phyloP scores from a whole-genome alignment of 2,888 invertebrate genomes.

The Amblyteles armatorius region DNA sequence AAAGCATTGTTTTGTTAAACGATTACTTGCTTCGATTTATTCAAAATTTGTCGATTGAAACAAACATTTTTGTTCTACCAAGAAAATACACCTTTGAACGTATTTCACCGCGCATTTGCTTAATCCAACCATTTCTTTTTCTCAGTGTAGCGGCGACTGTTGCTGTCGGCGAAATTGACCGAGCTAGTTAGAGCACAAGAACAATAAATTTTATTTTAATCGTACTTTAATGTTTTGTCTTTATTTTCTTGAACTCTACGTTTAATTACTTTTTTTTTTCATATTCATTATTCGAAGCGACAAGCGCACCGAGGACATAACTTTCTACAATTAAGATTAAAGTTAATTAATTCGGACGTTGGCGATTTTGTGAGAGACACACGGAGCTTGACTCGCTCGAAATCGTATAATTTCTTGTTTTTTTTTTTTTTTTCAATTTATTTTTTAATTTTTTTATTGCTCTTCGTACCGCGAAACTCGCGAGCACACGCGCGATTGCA shows the following conservation, averaged over 20 bases:
- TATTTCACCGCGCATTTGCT: no score
- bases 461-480: conserved; percentile 28
- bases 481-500: conserved; percentile 63
- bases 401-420: conserved; percentile 35
- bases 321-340: conserved; percentile 38
- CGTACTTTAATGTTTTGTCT: neutral
- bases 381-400: conserved; percentile 14
- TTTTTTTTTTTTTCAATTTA: no score
- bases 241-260: neutral
- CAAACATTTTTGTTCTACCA: no score
- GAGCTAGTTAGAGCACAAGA: neutral
- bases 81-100: no score
- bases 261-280: neutral
- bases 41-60: no score
- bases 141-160: no score
- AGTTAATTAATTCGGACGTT: conserved; percentile 19
- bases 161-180: neutral
- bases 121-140: no score
- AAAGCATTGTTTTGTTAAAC: no score
- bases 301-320: neutral
- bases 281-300: neutral
- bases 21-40: no score
- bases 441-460: neutral
- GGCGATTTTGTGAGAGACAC: conserved; percentile 2
- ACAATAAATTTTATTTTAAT: neutral